Evolutionary conservation across 2,797 vertebrate species (phyloP), one percentile per base, ranked within the genome.

Genomic region (Eulemur albifrons): DNA sequence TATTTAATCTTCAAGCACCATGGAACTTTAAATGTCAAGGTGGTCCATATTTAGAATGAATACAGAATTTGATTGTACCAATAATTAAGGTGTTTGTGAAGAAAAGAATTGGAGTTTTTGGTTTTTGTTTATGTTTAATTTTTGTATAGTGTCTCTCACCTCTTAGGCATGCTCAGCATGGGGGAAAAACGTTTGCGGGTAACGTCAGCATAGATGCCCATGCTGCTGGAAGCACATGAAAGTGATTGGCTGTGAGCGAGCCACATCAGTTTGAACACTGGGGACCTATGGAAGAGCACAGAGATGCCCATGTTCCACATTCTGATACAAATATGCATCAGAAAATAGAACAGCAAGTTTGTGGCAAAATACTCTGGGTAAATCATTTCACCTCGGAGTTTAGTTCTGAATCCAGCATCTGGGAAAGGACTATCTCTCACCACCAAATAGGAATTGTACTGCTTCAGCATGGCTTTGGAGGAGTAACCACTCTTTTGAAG

Each of bases 1-100:
- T 69, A 59, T 90, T 54, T 90, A 94, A 85, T 89, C 86, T 97
- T 96, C 97, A 82, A 93, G 84, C 40, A 96, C 65, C 50, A 75
- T 90, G 50, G 72, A 54, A 57, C 32, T 90, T 96, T 96, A 97
- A 97, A 94, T 97, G 90, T 95, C 95, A 97, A 95, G 20, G 52
- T 45, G 20, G 40, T 84, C 17, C 38, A 54, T 43, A 87, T 97
- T 95, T 97, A 97, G 93, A 93, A 93, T 35, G 70, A 96, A 2
- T 70, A 67, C 10, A 59, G 23, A 18, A 11, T 27, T 85, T 97
- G 93, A 30, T 18, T 93, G 4, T 59, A 82, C 3, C 80, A 35
- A 90, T 93, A 93, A 76, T 35, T 90, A 88, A 96, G 70, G 30
- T 95, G 43, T 95, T 91, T 9, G 0, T 27, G 57, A 27, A 90